phyloP scores from a whole-genome alignment of 2,888 invertebrate genomes.

The Hirtodrosophila cameraria region DNA sequence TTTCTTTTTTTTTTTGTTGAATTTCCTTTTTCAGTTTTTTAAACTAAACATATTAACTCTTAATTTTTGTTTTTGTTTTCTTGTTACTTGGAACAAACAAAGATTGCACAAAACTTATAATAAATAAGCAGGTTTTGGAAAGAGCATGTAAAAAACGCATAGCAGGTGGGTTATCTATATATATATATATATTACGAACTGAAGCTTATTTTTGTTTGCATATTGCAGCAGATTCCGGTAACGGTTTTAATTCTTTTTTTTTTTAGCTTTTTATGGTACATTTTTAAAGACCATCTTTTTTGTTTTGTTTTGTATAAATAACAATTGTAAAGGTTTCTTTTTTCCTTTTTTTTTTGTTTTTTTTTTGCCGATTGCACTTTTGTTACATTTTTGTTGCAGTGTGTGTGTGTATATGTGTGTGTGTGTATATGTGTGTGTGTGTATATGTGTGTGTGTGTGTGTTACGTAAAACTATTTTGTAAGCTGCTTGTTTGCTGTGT shows the following conservation, averaged over 20 bases:
- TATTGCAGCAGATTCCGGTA: conserved; percentile 63
- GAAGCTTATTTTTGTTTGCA: conserved; percentile 57
- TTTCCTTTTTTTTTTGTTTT: conserved; percentile 26
- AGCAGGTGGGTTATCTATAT: conserved; percentile 48
- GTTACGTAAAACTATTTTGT: too few species aligned
- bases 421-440: conserved; percentile 17
- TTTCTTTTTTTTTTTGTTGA: neutral
- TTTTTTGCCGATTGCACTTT: conserved; percentile 68
- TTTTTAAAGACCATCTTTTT: conserved; percentile 22
- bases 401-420: conserved; percentile 22
- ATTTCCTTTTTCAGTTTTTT: neutral
- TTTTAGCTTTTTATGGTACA: conserved; percentile 37
- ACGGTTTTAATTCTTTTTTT: conserved; percentile 18
- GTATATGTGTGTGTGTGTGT: too few species aligned
- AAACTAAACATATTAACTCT: neutral
- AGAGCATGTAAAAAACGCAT: conserved; percentile 37
- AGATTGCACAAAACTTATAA: conserved; percentile 57
- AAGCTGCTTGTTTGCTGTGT: conserved; percentile 1
- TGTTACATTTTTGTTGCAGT: conserved; percentile 44
- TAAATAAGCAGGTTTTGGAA: conserved; percentile 24
- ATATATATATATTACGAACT: conserved; percentile 36
- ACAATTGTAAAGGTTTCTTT: conserved; percentile 62
- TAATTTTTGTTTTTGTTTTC: neutral
- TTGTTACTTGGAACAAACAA: conserved; percentile 17
- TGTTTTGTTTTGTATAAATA: conserved; percentile 51